Percentiles rank a stretch among this genome's conserved stretches.
phyloP scores from a whole-genome alignment of 2,113 vertebrate species.

The Corvus hawaiiensis region DNA sequence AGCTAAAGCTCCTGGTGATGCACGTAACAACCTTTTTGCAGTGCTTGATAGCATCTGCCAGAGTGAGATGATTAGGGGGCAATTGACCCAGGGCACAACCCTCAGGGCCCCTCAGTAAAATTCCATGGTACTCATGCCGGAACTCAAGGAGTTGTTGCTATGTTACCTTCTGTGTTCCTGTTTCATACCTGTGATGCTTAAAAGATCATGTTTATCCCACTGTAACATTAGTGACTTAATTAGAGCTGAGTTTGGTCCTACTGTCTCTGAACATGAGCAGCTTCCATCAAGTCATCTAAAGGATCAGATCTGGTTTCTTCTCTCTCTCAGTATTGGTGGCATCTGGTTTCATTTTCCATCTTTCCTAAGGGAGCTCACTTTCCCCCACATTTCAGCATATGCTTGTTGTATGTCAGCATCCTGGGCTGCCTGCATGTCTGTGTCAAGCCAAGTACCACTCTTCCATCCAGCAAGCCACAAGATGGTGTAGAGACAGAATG shows the following conservation, averaged over 20 bases:
- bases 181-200: slow-evolving; percentile 16
- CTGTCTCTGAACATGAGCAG: slow-evolving; percentile 33
- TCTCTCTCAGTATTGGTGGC: not conserved
- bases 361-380: slow-evolving; percentile 41
- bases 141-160: not conserved
- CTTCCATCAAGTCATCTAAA: slow-evolving; percentile 43
- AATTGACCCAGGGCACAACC: not conserved
- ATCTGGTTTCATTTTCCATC: slow-evolving; percentile 59
- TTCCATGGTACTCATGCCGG: not conserved
- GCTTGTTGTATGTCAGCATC: not conserved
- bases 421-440: rapidly evolving
- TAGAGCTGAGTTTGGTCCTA: slow-evolving; percentile 35
- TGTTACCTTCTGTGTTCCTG: not conserved
- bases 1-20: not conserved
- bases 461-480: not conserved
- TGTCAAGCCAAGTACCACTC: not conserved
- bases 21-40: not conserved
- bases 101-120: not conserved
- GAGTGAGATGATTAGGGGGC: not conserved
- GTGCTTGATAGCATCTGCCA: not conserved
- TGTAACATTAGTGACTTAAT: slow-evolving; percentile 52
- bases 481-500: not conserved
- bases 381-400: slow-evolving; percentile 30
- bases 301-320: slow-evolving; percentile 55
- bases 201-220: slow-evolving; percentile 28